A percentile compares a stretch with the other conserved stretches of the same genome.
phyloP scores from a whole-genome alignment of 2,113 vertebrate genomes.

The Psettodes erumei region DNA sequence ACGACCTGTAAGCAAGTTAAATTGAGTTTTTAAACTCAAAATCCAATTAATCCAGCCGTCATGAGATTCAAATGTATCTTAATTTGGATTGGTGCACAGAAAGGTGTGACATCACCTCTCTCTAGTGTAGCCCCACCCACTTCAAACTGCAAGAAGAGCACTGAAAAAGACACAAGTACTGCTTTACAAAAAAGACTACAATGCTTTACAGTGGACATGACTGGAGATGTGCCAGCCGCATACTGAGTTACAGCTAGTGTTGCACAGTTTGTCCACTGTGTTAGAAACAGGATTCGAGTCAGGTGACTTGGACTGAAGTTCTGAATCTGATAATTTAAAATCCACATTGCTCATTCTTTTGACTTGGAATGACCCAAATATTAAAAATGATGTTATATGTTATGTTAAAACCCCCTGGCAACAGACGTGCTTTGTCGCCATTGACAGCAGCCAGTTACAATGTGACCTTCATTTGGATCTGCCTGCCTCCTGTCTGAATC shows the following conservation, averaged over 20 bases:
- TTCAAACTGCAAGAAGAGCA: not conserved
- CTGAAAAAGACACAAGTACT: too few relatives aligned
- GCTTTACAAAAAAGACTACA: too few relatives aligned
- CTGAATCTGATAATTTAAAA: too few relatives aligned
- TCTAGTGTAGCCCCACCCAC: not conserved
- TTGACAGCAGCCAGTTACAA: too few relatives aligned
- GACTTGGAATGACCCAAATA: too few relatives aligned
- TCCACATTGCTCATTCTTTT: too few relatives aligned
- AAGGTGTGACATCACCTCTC: not conserved
- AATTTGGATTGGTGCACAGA: conserved; percentile 8
- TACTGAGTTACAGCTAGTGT: not conserved
- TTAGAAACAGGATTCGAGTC: not conserved
- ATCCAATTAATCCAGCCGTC: not conserved
- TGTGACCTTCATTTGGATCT: conserved; percentile 28
- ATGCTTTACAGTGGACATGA: too few relatives aligned
- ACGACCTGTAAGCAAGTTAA: not conserved
- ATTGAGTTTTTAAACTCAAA: too few relatives aligned
- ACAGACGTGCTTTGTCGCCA: too few relatives aligned
- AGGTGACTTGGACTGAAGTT: too few relatives aligned
- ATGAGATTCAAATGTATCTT: not conserved
- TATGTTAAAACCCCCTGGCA: too few relatives aligned
- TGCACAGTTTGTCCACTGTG: not conserved
- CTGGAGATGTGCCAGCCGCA: not conserved
- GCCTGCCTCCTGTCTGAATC: conserved; percentile 4
- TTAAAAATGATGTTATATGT: too few relatives aligned